phyloP scores from a whole-genome alignment of 2,113 vertebrate genomes.

The Tachuris rubrigastra region DNA sequence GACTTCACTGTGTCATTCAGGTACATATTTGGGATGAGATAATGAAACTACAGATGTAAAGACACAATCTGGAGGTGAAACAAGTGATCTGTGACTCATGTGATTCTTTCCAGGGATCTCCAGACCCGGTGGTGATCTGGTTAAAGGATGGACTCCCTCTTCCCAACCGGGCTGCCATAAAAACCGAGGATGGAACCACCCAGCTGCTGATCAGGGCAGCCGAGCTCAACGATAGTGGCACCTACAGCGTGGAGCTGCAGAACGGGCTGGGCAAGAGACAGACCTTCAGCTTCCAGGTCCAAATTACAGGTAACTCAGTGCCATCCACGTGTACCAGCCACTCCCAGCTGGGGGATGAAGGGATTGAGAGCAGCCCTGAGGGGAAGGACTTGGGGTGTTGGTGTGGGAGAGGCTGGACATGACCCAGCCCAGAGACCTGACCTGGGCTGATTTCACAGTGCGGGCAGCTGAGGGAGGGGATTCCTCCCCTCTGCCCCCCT shows the following conservation, averaged over 20 bases:
- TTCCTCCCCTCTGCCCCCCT: neutral
- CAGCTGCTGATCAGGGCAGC: conserved; percentile 84
- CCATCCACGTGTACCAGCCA: neutral
- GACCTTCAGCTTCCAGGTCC: conserved; percentile 79
- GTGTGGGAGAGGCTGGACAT: neutral
- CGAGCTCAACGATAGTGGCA: conserved; percentile 78
- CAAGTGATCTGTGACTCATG: neutral
- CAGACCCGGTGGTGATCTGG: conserved; percentile 84
- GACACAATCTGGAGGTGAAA: neutral
- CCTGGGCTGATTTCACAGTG: neutral
- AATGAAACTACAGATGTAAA: neutral
- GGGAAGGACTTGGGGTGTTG: neutral
- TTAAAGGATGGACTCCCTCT: conserved; percentile 83
- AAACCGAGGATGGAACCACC: conserved; percentile 73
- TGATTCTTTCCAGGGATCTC: conserved; percentile 76
- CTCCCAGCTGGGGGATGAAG: neutral
- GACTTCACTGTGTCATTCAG: neutral
- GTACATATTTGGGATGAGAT: neutral
- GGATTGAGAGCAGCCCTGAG: neutral
- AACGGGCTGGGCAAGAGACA: conserved; percentile 76
- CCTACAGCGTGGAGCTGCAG: conserved; percentile 80
- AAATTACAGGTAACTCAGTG: conserved; percentile 82
- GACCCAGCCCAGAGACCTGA: neutral
- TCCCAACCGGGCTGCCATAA: conserved; percentile 71
- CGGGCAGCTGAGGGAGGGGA: neutral